Evolutionary conservation across 2,888 invertebrate species (phyloP).

Genomic region (Nowickia ferox): DNA sequence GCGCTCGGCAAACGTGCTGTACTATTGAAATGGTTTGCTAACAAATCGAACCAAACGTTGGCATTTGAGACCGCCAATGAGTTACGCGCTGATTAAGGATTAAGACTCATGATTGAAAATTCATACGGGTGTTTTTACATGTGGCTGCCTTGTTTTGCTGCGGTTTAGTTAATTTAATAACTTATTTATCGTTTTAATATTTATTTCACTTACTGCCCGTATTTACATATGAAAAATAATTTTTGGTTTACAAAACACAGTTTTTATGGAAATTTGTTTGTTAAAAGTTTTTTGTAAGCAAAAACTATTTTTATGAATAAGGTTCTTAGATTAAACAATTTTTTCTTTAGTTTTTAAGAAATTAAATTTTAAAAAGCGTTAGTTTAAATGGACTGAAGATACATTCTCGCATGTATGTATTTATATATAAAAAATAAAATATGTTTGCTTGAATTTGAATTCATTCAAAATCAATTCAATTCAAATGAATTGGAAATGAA

Average conservation of each 20-base stretch:
- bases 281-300: too few relatives aligned
- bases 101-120: slow-evolving; percentile 13
- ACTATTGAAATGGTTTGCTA: slow-evolving; percentile 75
- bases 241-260: too few relatives aligned
- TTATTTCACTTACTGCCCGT: slow-evolving; percentile 36
- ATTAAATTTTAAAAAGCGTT: slow-evolving; percentile 6
- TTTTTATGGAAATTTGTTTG: too few relatives aligned
- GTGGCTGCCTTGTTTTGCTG: background rate
- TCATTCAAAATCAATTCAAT: too few relatives aligned
- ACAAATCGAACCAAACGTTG: slow-evolving; percentile 70
- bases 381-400: too few relatives aligned
- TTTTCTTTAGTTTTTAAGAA: slow-evolving; percentile 14
- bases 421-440: too few relatives aligned
- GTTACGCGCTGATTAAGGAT: background rate
- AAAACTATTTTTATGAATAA: too few relatives aligned
- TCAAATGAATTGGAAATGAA: too few relatives aligned
- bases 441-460: too few relatives aligned
- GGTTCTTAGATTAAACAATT: too few relatives aligned
- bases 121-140: background rate
- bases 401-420: too few relatives aligned
- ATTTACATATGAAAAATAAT: background rate
- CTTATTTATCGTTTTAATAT: slow-evolving; percentile 27
- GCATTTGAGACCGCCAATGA: slow-evolving; percentile 65
- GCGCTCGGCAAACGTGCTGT: slow-evolving; percentile 72
- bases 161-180: slow-evolving; percentile 17